Evolutionary conservation across 2,888 invertebrate species (phyloP).

Genomic region (Tinea pellionella): DNA sequence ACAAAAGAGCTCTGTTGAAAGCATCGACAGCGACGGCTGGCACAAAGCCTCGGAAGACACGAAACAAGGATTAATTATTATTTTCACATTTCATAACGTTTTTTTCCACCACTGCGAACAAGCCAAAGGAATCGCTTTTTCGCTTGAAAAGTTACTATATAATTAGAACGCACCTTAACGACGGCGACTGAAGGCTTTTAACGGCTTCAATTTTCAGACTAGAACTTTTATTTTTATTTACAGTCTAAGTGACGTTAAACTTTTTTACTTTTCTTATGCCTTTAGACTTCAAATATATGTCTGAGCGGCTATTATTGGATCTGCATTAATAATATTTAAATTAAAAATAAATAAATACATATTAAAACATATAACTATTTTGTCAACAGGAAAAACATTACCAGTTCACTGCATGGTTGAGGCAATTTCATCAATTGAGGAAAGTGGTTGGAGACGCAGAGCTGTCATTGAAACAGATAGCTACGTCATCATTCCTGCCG

Average conservation of each 20-base stretch:
- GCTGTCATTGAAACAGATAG: conserved; percentile 91
- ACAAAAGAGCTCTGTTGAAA: conserved; percentile 47
- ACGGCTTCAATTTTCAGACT: neutral
- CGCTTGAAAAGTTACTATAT: conserved; percentile 64
- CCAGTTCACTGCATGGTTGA: conserved; percentile 97
- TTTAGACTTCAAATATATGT: too few relatives aligned
- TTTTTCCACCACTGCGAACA: conserved; percentile 55
- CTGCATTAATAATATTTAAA: too few relatives aligned
- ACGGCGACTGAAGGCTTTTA: conserved; percentile 32
- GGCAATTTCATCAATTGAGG: conserved; percentile 79
- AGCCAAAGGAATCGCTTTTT: conserved; percentile 64
- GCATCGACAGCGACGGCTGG: conserved; percentile 43
- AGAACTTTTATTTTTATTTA: neutral
- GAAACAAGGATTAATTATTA: conserved; percentile 65
- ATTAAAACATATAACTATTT: too few relatives aligned
- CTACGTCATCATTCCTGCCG: conserved; percentile 94
- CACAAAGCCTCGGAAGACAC: conserved; percentile 34
- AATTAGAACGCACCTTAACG: conserved; percentile 59
- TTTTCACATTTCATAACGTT: conserved; percentile 54
- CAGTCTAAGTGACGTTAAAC: neutral
- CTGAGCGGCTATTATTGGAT: too few relatives aligned
- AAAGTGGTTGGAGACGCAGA: conserved; percentile 72
- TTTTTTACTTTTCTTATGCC: too few relatives aligned
- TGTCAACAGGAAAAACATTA: conserved; percentile 72
- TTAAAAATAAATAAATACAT: too few relatives aligned